A percentile compares a stretch with the other conserved stretches of the same genome.
Evolutionary conservation across 2,797 vertebrate genomes (phyloP).

Genomic region (Aldrovandia affinis): DNA sequence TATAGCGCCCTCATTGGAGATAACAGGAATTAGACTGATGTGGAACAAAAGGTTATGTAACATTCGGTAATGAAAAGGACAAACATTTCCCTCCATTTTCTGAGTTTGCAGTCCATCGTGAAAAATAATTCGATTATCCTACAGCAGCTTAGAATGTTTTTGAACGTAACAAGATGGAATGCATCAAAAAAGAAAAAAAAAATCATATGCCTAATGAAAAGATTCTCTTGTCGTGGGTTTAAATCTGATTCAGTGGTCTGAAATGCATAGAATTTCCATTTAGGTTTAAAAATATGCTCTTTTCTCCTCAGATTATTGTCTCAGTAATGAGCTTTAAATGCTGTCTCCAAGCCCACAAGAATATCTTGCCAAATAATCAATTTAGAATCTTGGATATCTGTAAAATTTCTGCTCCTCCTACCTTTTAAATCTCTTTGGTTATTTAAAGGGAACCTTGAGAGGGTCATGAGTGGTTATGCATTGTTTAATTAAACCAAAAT

Average conservation of each 20-base stretch:
- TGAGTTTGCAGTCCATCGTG: background rate
- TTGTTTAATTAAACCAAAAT: background rate
- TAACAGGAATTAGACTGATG: background rate
- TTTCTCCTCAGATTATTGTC: background rate
- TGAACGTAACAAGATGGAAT: background rate
- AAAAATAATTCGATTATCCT: background rate
- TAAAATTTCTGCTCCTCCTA: background rate
- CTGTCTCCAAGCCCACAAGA: background rate
- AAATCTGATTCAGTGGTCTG: background rate
- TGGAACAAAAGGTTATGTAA: conserved; percentile 9
- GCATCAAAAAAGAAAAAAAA: background rate
- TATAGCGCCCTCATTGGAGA: background rate
- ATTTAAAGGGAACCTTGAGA: background rate
- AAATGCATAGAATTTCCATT: background rate
- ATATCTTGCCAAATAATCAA: background rate
- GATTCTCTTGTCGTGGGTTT: background rate
- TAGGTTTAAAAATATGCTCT: background rate
- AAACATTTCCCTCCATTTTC: background rate
- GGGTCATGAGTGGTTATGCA: background rate
- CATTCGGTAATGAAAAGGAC: background rate
- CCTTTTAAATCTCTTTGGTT: background rate
- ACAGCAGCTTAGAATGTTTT: background rate
- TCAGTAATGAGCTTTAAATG: background rate
- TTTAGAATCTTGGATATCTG: background rate
- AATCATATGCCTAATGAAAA: background rate